Conservation (phyloP, 1,140 invertebrate species). For the Tribolium castaneum region DNA sequence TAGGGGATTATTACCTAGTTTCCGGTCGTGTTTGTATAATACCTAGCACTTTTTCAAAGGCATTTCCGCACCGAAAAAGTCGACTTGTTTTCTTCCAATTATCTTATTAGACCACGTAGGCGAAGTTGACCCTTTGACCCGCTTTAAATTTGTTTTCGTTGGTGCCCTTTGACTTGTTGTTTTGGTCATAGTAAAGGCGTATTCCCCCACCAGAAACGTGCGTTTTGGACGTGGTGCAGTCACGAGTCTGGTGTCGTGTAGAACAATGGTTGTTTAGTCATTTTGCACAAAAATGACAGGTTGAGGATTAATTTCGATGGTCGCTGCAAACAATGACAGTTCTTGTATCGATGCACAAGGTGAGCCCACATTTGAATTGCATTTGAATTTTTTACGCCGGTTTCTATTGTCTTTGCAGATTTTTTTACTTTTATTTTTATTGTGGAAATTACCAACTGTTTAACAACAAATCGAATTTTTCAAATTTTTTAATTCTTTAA, state of each 20-base stretch:
- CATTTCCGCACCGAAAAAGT: neutral
- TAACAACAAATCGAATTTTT: neutral
- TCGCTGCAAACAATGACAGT: neutral
- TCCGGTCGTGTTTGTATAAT: neutral
- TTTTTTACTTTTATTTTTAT: neutral
- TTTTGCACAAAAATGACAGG: neutral
- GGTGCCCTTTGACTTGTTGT: neutral
- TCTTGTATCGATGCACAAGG: neutral
- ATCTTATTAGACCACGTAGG: neutral
- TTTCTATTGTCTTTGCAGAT: neutral
- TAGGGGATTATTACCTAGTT: neutral
- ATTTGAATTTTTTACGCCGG: neutral
- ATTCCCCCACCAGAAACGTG: neutral
- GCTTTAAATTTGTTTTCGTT: neutral
- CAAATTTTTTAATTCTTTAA: no score
- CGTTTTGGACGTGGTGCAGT: neutral
- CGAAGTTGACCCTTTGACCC: neutral
- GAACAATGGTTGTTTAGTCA: neutral
- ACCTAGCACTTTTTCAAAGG: neutral
- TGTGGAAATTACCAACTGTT: neutral
- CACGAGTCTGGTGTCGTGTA: neutral
- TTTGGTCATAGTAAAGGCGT: neutral
- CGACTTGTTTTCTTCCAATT: neutral
- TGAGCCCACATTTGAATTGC: neutral
- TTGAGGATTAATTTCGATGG: neutral